Percentiles rank a stretch among this genome's conserved stretches.
Evolutionary conservation across 2,888 invertebrate genomes (phyloP).

Genomic region (Bruchidius siliquastri): DNA sequence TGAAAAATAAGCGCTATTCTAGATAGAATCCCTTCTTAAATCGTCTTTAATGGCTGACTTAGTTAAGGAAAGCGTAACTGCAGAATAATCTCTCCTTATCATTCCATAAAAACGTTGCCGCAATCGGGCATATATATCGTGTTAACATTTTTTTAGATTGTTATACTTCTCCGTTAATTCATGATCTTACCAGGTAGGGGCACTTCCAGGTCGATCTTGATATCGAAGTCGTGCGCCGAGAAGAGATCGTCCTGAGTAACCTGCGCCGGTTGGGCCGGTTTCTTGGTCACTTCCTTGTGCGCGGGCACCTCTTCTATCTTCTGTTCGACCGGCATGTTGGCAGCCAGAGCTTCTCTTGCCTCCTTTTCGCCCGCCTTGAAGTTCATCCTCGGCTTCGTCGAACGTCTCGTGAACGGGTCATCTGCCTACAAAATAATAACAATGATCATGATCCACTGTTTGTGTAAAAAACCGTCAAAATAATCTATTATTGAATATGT

Average conservation of each 20-base stretch:
- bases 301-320: constrained; percentile 14
- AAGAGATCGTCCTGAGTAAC: constrained; percentile 52
- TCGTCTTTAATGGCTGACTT: no score
- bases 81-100: no score
- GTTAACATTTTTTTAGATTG: no score
- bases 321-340: constrained; percentile 29
- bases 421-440: constrained; percentile 54
- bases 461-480: no score
- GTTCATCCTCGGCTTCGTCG: constrained; percentile 84
- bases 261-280: constrained; percentile 38
- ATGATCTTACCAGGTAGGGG: constrained; percentile 74
- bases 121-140: no score
- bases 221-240: constrained; percentile 87
- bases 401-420: constrained; percentile 87
- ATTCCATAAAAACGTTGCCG: no score
- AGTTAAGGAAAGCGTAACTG: no score
- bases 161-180: no score
- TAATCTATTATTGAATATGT: no score
- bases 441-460: constrained; percentile 3
- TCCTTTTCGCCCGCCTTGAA: constrained; percentile 57
- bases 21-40: no score
- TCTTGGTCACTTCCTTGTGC: constrained; percentile 34
- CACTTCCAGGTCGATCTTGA: constrained; percentile 86
- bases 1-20: no score
- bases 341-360: constrained; percentile 42